These are phyloP conservation scores for Apis laboriosa DNA, from an alignment of 1,140 invertebrate genomes.

Conservation along the genomic window DNA sequence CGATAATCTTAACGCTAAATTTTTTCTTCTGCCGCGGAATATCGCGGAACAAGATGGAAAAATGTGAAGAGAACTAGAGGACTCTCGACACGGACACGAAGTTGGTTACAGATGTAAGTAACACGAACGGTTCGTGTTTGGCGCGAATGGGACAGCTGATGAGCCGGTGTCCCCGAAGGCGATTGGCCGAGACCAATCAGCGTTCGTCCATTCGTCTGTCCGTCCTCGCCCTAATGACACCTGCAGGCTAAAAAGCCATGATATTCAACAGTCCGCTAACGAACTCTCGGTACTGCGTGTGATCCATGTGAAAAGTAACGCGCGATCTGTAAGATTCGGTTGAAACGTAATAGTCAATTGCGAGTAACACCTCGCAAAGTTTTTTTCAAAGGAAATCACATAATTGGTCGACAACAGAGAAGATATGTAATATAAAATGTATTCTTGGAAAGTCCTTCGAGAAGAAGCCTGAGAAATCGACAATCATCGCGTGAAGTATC, in stretches of 20 bases:
- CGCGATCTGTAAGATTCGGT: not conserved
- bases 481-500: not conserved
- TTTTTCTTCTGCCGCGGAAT: not conserved
- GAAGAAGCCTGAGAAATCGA: not conserved
- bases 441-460: conserved; percentile 9
- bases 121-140: conserved; percentile 44
- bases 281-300: conserved; percentile 63
- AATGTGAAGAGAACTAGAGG: not conserved
- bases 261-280: conserved; percentile 78
- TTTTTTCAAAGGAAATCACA: not conserved
- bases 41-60: not conserved
- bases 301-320: conserved; percentile 10
- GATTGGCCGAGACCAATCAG: conserved; percentile 78
- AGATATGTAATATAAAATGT: not conserved
- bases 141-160: conserved; percentile 78
- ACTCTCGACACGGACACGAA: not conserved
- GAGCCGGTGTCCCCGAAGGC: conserved; percentile 75
- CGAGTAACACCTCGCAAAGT: not conserved
- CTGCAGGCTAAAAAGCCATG: conserved; percentile 79
- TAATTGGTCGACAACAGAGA: conserved; percentile 16
- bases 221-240: conserved; percentile 78
- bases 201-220: conserved; percentile 71
- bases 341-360: too few species aligned
- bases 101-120: not conserved
- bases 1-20: not conserved